A percentile compares a stretch with the other conserved stretches of the same genome.
phyloP scores from a whole-genome alignment of 2,888 invertebrate genomes.

The Eristalis arbustorum region DNA sequence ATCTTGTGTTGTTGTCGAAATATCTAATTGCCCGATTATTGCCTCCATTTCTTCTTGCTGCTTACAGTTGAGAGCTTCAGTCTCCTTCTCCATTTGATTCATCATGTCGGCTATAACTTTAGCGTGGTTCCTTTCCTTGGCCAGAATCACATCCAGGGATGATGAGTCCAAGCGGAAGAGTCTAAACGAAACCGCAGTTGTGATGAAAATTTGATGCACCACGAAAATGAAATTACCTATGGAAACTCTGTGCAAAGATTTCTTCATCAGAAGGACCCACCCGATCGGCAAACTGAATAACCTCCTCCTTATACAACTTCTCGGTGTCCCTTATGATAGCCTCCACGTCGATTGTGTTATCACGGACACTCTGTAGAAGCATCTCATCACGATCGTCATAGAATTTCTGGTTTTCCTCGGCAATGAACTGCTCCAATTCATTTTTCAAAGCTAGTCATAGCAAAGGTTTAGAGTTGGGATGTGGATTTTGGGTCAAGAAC shows the following conservation, averaged over 20 bases:
- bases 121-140: conserved; percentile 93
- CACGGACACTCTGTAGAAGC: conserved; percentile 83
- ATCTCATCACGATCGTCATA: conserved; percentile 85
- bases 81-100: conserved; percentile 87
- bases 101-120: conserved; percentile 88
- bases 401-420: conserved; percentile 84
- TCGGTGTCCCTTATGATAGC: conserved; percentile 90
- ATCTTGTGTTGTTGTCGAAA: conserved; percentile 85
- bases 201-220: neutral
- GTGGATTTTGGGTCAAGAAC: neutral
- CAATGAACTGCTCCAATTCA: conserved; percentile 84
- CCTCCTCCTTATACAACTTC: conserved; percentile 89
- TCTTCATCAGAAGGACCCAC: conserved; percentile 92
- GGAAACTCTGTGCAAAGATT: conserved; percentile 82
- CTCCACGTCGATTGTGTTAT: conserved; percentile 86
- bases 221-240: conserved; percentile 71
- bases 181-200: neutral
- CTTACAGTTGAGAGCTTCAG: conserved; percentile 86
- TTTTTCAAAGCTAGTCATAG: conserved; percentile 72
- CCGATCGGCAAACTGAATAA: conserved; percentile 90
- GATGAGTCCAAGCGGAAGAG: conserved; percentile 85
- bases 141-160: conserved; percentile 92
- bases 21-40: conserved; percentile 89
- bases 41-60: conserved; percentile 95
- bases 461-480: neutral